These are phyloP conservation scores for Chelonus formosanus DNA, from an alignment of 2,888 invertebrate species.

Conservation along the genomic window DNA sequence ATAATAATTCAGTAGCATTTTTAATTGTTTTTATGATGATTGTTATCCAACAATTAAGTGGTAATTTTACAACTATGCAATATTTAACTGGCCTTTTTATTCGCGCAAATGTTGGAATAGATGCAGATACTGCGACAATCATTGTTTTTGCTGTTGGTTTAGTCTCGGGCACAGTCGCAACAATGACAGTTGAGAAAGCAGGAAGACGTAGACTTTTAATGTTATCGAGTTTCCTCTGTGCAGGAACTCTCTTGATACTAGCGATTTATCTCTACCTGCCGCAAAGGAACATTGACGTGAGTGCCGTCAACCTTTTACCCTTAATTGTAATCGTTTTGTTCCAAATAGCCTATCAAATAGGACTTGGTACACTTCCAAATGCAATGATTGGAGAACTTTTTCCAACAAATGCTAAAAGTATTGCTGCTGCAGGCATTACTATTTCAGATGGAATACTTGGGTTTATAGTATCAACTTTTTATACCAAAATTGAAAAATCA, in stretches of 20 bases:
- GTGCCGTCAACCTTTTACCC: constrained; percentile 52
- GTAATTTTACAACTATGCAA: constrained; percentile 60
- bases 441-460: constrained; percentile 58
- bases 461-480: constrained; percentile 57
- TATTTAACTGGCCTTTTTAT: constrained; percentile 54
- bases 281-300: constrained; percentile 44
- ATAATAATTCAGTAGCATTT: constrained; percentile 53
- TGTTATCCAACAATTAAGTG: constrained; percentile 61
- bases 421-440: constrained; percentile 56
- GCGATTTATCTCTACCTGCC: constrained; percentile 53
- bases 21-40: constrained; percentile 55
- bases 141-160: constrained; percentile 66
- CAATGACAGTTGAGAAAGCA: constrained; percentile 64
- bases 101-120: constrained; percentile 49
- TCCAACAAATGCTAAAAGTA: constrained; percentile 57
- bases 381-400: constrained; percentile 60
- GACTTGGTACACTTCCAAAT: constrained; percentile 59
- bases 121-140: constrained; percentile 62
- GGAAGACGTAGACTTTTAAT: constrained; percentile 67
- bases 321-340: constrained; percentile 56
- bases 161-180: constrained; percentile 56
- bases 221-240: constrained; percentile 62
- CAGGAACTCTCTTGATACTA: constrained; percentile 50
- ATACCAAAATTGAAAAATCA: constrained; percentile 51
- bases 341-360: constrained; percentile 57